Evolutionary conservation across 2,888 invertebrate genomes (phyloP), one percentile per base, ranked within the genome.

Genomic region (Dioctria rufipes): DNA sequence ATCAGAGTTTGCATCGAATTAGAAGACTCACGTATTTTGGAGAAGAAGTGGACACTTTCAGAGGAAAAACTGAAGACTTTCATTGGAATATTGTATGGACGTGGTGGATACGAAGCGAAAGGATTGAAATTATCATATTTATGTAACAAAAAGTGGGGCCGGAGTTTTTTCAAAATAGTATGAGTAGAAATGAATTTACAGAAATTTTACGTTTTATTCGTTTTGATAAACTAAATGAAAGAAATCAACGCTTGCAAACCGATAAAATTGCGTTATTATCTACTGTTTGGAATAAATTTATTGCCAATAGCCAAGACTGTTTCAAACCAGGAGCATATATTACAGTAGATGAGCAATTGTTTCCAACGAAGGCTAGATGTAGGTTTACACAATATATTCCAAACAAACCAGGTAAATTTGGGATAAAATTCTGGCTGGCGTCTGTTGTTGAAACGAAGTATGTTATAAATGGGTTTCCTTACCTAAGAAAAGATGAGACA

Each of bases 351-450:
- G 66, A 66, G 43, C 43, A 66, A 66, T 66, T 66, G 40, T 66
- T 66, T 9, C n/a, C n/a, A 43, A 42, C 43, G 8, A 66, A 66
- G 42, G 66, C 66, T 42, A 66, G 66, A n/a, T 66, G 66, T n/a
- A 8, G 4, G 42, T 66, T 66, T 66, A 66, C 66, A 11, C 66
- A 66, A 40, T 66, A 66, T 37, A 66, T 66, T 3, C 66, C 66
- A 8, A 66, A 66, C 42, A 66, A 66, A 66, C 40, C 66, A 66
- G 40, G 4, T 42, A 66, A 66, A 66, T 66, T 66, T 66, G 66
- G 43, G 6, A 66, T 66, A 40, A 66, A 66, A 66, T 66, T 66
- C 43, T 66, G 66, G 66, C 2, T 66, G 42, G 43, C 66, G 4
- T 6, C 42, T 8, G 8, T 42, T 66, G 66, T 66, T 42, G 11